Evolutionary conservation across 2,888 invertebrate species (phyloP).

Genomic region (Athrips mouffetella): DNA sequence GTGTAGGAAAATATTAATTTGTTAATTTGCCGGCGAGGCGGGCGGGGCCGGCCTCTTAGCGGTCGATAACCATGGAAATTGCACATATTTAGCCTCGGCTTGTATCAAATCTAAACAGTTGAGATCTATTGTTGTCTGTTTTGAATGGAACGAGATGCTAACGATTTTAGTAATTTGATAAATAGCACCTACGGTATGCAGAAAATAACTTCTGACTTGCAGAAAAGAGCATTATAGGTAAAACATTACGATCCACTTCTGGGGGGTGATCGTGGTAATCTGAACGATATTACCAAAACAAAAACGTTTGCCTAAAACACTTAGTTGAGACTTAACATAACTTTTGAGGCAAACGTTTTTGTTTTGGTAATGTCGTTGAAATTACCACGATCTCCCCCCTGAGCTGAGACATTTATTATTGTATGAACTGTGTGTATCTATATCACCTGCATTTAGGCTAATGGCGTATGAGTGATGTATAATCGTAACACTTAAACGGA

Average conservation of each 20-base stretch:
- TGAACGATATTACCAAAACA: no score
- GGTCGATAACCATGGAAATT: constrained; percentile 20
- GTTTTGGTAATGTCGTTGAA: no score
- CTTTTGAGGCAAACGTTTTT: no score
- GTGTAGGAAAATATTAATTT: constrained; percentile 59
- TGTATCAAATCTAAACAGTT: background rate
- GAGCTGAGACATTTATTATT: background rate
- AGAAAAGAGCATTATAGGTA: no score
- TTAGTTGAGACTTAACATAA: no score
- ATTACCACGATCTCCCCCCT: no score
- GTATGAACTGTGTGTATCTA: background rate
- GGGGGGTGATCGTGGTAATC: no score
- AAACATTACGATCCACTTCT: no score
- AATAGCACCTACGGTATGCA: no score
- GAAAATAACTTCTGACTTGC: no score
- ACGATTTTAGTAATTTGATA: background rate
- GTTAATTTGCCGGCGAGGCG: constrained; percentile 49
- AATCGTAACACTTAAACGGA: background rate
- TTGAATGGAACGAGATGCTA: constrained; percentile 1
- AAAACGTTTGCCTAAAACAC: no score
- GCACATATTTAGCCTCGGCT: constrained; percentile 12
- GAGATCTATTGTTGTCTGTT: constrained; percentile 3
- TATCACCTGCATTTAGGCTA: constrained; percentile 6
- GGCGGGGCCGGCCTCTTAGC: constrained; percentile 49
- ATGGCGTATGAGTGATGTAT: constrained; percentile 1